These are phyloP conservation scores for Phrixothrix hirtus DNA, from an alignment of 2,888 invertebrate species.

Conservation along the genomic window DNA sequence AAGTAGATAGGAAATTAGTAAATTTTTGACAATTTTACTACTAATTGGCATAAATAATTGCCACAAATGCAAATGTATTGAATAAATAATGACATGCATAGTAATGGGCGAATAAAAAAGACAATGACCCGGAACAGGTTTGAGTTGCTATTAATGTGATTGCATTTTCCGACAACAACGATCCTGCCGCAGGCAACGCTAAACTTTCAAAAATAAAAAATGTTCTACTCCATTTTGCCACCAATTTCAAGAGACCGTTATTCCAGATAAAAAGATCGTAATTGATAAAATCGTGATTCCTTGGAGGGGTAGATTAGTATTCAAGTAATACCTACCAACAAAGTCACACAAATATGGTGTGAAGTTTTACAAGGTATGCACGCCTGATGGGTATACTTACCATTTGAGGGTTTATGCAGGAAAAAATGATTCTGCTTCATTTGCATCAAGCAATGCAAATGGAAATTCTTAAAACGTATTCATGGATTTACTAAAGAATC, in stretches of 20 bases:
- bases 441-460: background rate
- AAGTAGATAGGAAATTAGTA: constrained; percentile 22
- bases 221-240: constrained; percentile 1
- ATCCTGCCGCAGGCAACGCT: too few species aligned
- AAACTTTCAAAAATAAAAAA: too few species aligned
- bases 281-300: constrained; percentile 48
- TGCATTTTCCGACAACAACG: constrained; percentile 4
- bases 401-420: constrained; percentile 34
- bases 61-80: constrained; percentile 28
- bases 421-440: constrained; percentile 6
- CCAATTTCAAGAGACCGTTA: constrained; percentile 27
- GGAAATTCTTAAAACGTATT: constrained; percentile 5
- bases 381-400: constrained; percentile 40
- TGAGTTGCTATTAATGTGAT: too few species aligned
- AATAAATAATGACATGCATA: constrained; percentile 6
- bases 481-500: constrained; percentile 1
- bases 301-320: constrained; percentile 43
- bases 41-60: constrained; percentile 32
- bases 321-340: constrained; percentile 45
- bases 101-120: background rate
- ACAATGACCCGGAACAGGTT: too few species aligned
- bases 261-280: constrained; percentile 32
- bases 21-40: constrained; percentile 29
- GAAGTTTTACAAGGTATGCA: constrained; percentile 46
- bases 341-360: constrained; percentile 39